Percentiles rank a stretch among this genome's conserved stretches.
Evolutionary conservation across 1,140 invertebrate species (phyloP).

Genomic region (Rhynchophorus ferrugineus): DNA sequence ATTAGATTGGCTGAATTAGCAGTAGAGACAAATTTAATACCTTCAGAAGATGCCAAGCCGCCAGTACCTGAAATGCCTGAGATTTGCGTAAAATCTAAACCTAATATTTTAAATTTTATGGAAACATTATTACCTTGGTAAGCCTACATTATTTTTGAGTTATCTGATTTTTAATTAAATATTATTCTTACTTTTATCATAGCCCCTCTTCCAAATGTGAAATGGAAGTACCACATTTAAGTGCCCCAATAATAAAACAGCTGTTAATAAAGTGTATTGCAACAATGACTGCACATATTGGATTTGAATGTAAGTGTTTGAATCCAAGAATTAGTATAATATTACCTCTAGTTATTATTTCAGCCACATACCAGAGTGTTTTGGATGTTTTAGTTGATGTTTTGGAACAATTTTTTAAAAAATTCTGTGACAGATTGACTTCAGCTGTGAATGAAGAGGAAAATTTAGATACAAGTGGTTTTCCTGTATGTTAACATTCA

Average conservation of each 20-base stretch:
- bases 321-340: too few species aligned
- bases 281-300: slow-evolving; percentile 34
- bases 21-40: slow-evolving; percentile 28
- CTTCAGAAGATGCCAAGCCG: slow-evolving; percentile 29
- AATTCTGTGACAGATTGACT: slow-evolving; percentile 29
- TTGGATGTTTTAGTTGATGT: slow-evolving; percentile 34
- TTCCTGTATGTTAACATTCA: slow-evolving; percentile 30
- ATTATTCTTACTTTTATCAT: background rate
- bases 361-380: slow-evolving; percentile 34
- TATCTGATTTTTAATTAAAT: background rate
- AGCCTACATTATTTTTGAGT: background rate
- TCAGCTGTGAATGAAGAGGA: slow-evolving; percentile 29
- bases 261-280: slow-evolving; percentile 31
- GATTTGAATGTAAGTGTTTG: slow-evolving; percentile 34
- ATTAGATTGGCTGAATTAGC: slow-evolving; percentile 31
- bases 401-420: slow-evolving; percentile 32
- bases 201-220: slow-evolving; percentile 3
- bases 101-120: slow-evolving; percentile 33
- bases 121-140: slow-evolving; percentile 5
- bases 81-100: slow-evolving; percentile 23
- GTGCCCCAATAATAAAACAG: slow-evolving; percentile 29
- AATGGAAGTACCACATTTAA: slow-evolving; percentile 29
- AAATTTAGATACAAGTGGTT: slow-evolving; percentile 19
- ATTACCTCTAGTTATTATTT: too few species aligned
- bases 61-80: slow-evolving; percentile 31